A percentile compares a stretch with the other conserved stretches of the same genome.
Evolutionary conservation across 2,797 vertebrate species (phyloP).

Genomic region (Nothura maculosa): DNA sequence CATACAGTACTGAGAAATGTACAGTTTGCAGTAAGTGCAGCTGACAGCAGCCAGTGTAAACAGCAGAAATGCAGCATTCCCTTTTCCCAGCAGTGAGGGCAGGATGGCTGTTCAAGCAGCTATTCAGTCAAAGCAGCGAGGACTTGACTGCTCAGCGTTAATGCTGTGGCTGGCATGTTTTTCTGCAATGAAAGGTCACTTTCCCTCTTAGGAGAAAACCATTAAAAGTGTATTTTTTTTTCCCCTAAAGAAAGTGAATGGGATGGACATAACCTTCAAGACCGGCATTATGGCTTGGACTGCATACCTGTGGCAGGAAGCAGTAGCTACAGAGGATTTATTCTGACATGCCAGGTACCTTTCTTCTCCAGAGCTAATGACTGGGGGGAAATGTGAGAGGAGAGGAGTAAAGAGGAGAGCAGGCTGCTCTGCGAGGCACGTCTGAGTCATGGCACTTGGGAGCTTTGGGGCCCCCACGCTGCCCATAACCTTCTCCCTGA

Average conservation of each 20-base stretch:
- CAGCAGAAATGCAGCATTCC: background rate
- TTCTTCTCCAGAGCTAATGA: background rate
- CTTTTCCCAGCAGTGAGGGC: background rate
- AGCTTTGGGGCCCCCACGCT: too few species aligned
- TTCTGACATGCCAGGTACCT: background rate
- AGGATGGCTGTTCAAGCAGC: background rate
- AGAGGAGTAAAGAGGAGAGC: background rate
- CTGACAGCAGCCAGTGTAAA: background rate
- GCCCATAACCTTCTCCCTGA: background rate
- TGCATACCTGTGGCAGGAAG: background rate
- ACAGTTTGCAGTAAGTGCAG: background rate
- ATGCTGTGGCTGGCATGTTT: background rate
- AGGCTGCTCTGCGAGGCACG: background rate
- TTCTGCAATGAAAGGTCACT: conserved; percentile 35
- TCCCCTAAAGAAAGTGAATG: background rate
- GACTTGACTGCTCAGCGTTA: conserved; percentile 13
- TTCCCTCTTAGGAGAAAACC: conserved; percentile 13
- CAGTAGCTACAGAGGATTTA: background rate
- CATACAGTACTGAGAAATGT: background rate
- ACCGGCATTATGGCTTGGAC: background rate
- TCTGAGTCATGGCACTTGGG: background rate
- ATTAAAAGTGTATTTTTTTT: background rate
- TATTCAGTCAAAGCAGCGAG: conserved; percentile 26
- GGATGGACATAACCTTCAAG: conserved; percentile 30
- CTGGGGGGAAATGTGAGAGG: background rate